Percentiles rank a stretch among this genome's conserved stretches.
phyloP scores from a whole-genome alignment of 2,113 vertebrate genomes.

The Trogon surrucura region DNA sequence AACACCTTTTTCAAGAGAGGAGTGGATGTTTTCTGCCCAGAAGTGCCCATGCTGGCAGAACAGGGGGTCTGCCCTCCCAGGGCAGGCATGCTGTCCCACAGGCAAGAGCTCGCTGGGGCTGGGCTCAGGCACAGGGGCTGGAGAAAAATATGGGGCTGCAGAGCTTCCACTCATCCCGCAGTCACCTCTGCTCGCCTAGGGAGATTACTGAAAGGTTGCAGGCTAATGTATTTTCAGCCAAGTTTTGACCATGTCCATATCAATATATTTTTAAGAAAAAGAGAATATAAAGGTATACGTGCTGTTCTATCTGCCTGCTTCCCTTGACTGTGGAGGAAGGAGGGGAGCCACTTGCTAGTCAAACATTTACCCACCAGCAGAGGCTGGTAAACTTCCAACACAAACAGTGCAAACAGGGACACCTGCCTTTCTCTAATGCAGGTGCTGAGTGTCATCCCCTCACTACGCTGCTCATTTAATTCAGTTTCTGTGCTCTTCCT shows the following conservation, averaged over 20 bases:
- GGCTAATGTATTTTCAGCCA: not conserved
- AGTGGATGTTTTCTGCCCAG: not conserved
- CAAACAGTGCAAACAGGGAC: not conserved
- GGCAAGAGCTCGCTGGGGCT: not conserved
- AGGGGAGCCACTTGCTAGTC: not conserved
- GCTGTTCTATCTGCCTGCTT: not conserved
- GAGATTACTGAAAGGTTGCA: not conserved
- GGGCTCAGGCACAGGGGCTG: not conserved
- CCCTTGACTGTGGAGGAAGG: not conserved
- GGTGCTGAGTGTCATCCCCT: not conserved
- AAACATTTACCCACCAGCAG: not conserved
- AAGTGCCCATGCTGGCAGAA: not conserved
- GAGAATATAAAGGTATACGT: not conserved
- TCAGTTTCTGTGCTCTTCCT: not conserved
- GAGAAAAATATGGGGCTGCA: not conserved
- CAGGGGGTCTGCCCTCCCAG: not conserved
- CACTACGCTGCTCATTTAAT: not conserved
- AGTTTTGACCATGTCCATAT: not conserved
- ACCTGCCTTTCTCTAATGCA: not conserved
- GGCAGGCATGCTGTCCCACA: accelerated
- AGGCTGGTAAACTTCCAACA: not conserved
- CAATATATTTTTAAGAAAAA: not conserved
- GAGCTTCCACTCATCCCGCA: not conserved
- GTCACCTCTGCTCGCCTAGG: not conserved
- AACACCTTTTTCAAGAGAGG: not conserved